These are phyloP conservation scores for Chroicocephalus ridibundus DNA, from an alignment of 2,113 vertebrate species.

Conservation along the genomic window DNA sequence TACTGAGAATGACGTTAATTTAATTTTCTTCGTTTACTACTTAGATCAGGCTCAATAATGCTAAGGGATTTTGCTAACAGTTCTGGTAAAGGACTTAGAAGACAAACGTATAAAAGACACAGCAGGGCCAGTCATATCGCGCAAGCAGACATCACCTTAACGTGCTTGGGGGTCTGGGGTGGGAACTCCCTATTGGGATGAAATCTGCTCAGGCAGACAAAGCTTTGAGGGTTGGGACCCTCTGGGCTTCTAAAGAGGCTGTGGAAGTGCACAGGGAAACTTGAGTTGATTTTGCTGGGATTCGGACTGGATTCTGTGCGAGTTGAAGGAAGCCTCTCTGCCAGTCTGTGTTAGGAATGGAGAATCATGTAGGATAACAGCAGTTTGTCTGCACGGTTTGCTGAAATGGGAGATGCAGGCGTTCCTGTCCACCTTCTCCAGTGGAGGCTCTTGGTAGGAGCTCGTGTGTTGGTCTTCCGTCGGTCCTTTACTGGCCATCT, in stretches of 20 bases:
- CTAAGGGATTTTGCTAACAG: neutral
- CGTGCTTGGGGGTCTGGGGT: neutral
- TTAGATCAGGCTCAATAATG: neutral
- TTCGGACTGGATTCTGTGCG: neutral
- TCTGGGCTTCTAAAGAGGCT: neutral
- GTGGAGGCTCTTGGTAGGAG: neutral
- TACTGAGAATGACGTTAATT: constrained; percentile 25
- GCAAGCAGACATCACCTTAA: neutral
- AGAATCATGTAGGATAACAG: neutral
- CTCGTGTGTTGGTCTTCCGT: fast-evolving
- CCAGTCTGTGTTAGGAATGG: neutral
- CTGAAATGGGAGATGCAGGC: neutral
- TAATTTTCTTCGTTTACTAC: neutral
- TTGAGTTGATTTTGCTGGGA: neutral
- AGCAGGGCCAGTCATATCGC: neutral
- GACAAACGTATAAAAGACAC: neutral
- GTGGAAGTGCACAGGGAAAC: neutral
- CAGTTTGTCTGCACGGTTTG: neutral
- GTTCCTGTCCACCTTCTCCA: neutral
- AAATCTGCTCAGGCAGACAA: neutral
- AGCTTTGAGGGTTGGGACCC: neutral
- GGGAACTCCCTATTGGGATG: neutral
- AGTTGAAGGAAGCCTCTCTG: neutral
- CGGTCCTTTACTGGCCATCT: neutral
- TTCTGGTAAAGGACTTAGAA: neutral